phyloP scores from a whole-genome alignment of 2,113 vertebrate species.

The Pangasianodon hypophthalmus region DNA sequence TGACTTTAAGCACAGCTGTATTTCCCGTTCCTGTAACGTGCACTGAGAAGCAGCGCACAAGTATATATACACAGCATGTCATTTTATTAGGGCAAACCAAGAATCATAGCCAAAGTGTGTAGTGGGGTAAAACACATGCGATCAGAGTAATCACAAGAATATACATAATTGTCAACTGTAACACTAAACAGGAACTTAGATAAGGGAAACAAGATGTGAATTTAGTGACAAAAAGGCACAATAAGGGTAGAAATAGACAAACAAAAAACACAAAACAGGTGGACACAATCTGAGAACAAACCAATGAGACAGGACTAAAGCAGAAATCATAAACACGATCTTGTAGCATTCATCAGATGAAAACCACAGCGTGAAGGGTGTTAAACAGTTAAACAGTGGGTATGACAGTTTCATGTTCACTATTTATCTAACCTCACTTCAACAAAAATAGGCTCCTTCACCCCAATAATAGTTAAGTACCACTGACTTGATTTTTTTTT shows the following conservation, averaged over 20 bases:
- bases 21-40: not conserved
- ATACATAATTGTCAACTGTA: not conserved
- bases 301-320: not conserved
- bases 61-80: not conserved
- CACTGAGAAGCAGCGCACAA: not conserved
- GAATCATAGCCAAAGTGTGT: not conserved
- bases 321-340: not conserved
- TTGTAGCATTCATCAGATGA: not conserved
- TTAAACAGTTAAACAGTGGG: not conserved
- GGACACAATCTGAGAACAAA: not conserved
- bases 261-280: not conserved
- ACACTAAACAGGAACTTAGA: not conserved
- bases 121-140: not conserved
- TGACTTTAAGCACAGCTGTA: not conserved
- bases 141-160: not conserved
- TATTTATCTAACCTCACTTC: not conserved
- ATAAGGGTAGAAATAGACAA: no score
- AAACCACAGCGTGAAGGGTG: not conserved
- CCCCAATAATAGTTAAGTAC: not conserved
- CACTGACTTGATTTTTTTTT: not conserved
- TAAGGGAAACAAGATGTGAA: not conserved
- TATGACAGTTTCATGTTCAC: not conserved
- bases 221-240: not conserved
- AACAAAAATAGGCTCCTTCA: not conserved
- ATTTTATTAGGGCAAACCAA: not conserved